Percentiles rank a stretch among this genome's conserved stretches.
These are phyloP conservation scores for Elegia similella DNA, from an alignment of 2,888 invertebrate genomes.

Conservation along the genomic window DNA sequence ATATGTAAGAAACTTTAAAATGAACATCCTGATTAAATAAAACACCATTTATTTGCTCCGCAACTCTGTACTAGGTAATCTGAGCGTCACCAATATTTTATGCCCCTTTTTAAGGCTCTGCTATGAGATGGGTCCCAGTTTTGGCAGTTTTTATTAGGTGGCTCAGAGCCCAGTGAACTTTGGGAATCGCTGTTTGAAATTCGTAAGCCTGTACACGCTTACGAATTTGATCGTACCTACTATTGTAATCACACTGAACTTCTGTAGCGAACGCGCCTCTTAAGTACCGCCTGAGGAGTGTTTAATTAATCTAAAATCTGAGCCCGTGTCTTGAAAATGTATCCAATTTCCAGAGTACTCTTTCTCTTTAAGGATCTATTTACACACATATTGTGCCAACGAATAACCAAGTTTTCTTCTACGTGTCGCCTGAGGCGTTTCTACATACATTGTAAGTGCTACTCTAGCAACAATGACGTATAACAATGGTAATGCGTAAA, in stretches of 20 bases:
- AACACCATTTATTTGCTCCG: too few relatives aligned
- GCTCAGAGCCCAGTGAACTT: too few relatives aligned
- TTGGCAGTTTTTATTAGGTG: too few relatives aligned
- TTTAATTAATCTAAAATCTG: constrained; percentile 19
- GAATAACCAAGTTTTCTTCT: constrained; percentile 3
- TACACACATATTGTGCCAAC: constrained; percentile 7
- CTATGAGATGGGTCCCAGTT: too few relatives aligned
- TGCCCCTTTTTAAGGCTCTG: too few relatives aligned
- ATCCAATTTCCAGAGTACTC: constrained; percentile 13
- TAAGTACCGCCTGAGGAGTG: constrained; percentile 16
- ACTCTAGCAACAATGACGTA: constrained; percentile 1
- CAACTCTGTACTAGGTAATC: too few relatives aligned
- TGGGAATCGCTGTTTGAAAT: too few relatives aligned
- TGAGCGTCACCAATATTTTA: too few relatives aligned
- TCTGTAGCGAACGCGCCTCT: constrained; percentile 2
- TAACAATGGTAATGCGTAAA: background rate
- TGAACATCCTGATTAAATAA: too few relatives aligned
- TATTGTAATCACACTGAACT: constrained; percentile 15
- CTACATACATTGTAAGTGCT: background rate
- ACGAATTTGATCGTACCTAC: constrained; percentile 12
- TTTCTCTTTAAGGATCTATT: constrained; percentile 10
- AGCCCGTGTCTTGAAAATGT: constrained; percentile 11
- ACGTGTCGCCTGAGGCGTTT: background rate
- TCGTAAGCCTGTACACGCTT: too few relatives aligned
- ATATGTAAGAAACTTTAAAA: too few relatives aligned